phyloP scores from a whole-genome alignment of 2,888 invertebrate genomes.

The Drosophila koepferae region DNA sequence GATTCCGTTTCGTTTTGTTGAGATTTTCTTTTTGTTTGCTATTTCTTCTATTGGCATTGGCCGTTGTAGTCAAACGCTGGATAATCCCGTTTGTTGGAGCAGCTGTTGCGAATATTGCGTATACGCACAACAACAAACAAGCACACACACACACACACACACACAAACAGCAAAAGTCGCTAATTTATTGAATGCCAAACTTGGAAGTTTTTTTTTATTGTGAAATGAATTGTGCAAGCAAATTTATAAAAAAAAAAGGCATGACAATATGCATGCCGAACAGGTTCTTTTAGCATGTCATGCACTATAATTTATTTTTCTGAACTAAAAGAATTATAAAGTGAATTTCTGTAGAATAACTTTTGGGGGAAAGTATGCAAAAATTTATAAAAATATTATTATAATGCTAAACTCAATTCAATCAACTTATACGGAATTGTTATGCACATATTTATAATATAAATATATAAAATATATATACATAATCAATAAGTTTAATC shows the following conservation, averaged over 20 bases:
- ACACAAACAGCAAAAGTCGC: constrained; percentile 13
- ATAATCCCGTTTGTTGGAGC: constrained; percentile 20
- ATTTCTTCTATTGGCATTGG: constrained; percentile 10
- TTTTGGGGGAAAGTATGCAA: neutral
- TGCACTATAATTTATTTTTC: neutral
- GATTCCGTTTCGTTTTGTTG: constrained; percentile 48
- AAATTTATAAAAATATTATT: neutral
- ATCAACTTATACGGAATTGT: too few relatives aligned
- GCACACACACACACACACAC: neutral
- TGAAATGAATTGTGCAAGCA: constrained; percentile 15
- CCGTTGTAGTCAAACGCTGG: constrained; percentile 31
- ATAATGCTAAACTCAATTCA: too few relatives aligned
- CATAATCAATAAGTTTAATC: neutral
- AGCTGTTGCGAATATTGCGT: constrained; percentile 44
- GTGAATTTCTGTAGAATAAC: neutral
- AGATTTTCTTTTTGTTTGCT: constrained; percentile 30
- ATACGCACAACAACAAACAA: constrained; percentile 40
- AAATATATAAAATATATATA: neutral
- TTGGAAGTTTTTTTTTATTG: constrained; percentile 16
- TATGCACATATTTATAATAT: neutral
- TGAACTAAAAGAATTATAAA: neutral
- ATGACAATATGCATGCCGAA: constrained; percentile 11
- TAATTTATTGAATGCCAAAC: constrained; percentile 45
- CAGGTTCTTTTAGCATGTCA: constrained; percentile 13
- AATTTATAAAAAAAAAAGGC: constrained; percentile 5